Conservation (phyloP, 2,888 invertebrate species). For the Acheta domesticus region DNA sequence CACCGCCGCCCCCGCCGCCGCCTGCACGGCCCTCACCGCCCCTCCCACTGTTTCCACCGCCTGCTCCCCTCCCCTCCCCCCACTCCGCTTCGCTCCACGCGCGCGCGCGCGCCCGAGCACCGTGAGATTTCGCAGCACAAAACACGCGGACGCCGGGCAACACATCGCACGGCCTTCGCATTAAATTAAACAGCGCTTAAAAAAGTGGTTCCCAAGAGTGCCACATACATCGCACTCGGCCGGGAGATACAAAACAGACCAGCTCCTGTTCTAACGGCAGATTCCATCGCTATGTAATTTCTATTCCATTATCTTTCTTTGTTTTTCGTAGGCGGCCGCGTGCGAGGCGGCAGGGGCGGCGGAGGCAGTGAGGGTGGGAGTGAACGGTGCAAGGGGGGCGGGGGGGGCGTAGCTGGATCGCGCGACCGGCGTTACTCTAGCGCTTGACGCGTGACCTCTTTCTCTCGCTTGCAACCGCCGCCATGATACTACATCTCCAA, state of each 20-base stretch:
- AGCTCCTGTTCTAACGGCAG: slow-evolving; percentile 18
- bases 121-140: slow-evolving; percentile 18
- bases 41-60: not conserved
- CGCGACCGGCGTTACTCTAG: too few species aligned
- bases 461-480: too few species aligned
- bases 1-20: not conserved
- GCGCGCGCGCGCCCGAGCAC: not conserved
- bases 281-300: slow-evolving; percentile 18
- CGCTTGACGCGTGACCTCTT: too few species aligned
- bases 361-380: not conserved
- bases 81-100: too few species aligned
- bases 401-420: not conserved
- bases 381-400: not conserved
- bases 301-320: slow-evolving; percentile 18
- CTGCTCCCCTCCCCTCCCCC: not conserved
- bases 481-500: too few species aligned
- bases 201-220: slow-evolving; percentile 18
- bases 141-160: slow-evolving; percentile 10
- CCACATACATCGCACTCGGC: slow-evolving; percentile 18
- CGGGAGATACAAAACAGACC: not conserved
- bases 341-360: not conserved
- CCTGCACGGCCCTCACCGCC: not conserved
- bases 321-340: not conserved
- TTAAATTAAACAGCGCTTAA: slow-evolving; percentile 10
- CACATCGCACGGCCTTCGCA: slow-evolving; percentile 5